Percentiles rank a stretch among this genome's conserved stretches.
These are phyloP conservation scores for Spheniscus humboldti DNA, from an alignment of 2,797 vertebrate species.

Conservation along the genomic window DNA sequence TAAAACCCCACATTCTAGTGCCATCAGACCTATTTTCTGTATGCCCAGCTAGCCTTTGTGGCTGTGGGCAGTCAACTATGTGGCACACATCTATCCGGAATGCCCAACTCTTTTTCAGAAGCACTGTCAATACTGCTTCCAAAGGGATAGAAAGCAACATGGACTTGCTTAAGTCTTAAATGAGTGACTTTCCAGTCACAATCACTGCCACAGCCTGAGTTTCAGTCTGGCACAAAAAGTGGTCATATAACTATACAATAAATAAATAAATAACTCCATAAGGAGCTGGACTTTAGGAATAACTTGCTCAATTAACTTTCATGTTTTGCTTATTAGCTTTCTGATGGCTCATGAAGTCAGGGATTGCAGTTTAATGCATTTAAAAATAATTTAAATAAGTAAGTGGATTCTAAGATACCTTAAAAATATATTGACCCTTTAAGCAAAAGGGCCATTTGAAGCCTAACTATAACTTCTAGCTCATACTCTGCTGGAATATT, in stretches of 20 bases:
- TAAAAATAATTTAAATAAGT: neutral
- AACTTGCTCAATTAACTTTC: neutral
- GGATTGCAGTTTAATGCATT: neutral
- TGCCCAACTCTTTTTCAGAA: neutral
- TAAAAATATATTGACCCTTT: constrained; percentile 7
- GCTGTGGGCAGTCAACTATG: neutral
- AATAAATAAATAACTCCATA: neutral
- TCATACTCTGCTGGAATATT: neutral
- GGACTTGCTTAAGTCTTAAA: neutral
- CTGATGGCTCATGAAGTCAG: neutral
- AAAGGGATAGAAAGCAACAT: neutral
- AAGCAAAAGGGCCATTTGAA: neutral
- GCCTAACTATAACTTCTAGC: neutral
- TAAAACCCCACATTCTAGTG: neutral
- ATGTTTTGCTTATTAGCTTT: neutral
- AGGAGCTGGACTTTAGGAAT: neutral
- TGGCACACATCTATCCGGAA: accelerated
- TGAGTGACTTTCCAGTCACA: neutral
- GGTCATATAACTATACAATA: neutral
- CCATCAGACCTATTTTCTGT: neutral
- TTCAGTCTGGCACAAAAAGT: neutral
- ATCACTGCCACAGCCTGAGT: neutral
- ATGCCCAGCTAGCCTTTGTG: neutral
- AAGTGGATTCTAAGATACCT: neutral
- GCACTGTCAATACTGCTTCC: neutral